Evolutionary conservation across 37 sponge, comb jelly and placozoan species (phyloP), one percentile per base, ranked within the genome.

Genomic region (Bolinopsis microptera): DNA sequence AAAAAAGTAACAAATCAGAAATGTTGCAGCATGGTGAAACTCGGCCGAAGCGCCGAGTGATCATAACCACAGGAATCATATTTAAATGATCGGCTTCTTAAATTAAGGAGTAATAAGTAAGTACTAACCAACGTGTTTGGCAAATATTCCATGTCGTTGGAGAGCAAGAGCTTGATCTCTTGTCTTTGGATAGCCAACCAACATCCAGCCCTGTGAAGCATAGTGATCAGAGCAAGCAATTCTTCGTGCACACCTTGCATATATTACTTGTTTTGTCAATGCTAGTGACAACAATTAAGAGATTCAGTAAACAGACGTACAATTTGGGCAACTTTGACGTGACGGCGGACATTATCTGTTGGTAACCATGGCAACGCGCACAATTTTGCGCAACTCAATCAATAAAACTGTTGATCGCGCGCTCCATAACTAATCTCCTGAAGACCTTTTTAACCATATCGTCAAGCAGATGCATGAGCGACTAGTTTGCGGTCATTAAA

Each of bases 131-230:
- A 98, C 92, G 77, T 98, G 97, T n/a, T 94, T 93, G 21, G 96
- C 94, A 69, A 96, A 69, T n/a, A 97, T 75, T 40, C 97, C 98
- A 76, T 69, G 70, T 13, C 95, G 80, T 76, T 98, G 96, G 0
- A 97, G 77, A 21, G 93, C 96, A 13, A 96, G 94, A 32, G 95
- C 95, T 95, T 97, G 96, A n/a, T 95, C 93, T 31, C 96, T 94
- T 0, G 96, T 95, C 27, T 94, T 27, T 18, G 98, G 98, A 38
- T 94, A 98, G n/a, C 96, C 97, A 26, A 95, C 95, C 76, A 98
- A 18, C 0, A 98, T 95, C 97, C 96, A 96, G 0, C 98, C 98
- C 97, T 97, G 41, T 0, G n/a, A n/a, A 39, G 76, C 5, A 22
- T 32, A 40, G n/a, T n/a, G n/a, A n/a, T n/a, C n/a, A n/a, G n/a